Percentiles rank a stretch among this genome's conserved stretches.
Conservation (phyloP, 2,113 vertebrate genomes). For the Apodemus sylvaticus region DNA sequence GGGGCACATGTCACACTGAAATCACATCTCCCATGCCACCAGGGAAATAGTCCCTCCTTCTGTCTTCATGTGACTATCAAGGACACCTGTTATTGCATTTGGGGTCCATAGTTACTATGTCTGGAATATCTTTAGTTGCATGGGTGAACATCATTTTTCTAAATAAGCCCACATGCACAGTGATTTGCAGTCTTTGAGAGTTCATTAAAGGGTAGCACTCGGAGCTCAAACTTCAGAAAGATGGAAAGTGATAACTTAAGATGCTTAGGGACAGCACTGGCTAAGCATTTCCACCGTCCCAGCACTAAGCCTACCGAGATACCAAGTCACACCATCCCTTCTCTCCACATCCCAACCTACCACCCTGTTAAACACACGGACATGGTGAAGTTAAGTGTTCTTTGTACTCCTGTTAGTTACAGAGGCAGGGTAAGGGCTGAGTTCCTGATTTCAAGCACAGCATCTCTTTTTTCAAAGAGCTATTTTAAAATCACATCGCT, state of each 20-base stretch:
- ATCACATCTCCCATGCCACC: accelerated
- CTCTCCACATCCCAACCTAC: neutral
- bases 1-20: neutral
- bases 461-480: constrained; percentile 16
- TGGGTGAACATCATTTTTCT: neutral
- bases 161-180: neutral
- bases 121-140: neutral
- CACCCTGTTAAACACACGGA: accelerated
- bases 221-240: neutral
- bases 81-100: neutral
- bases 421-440: neutral
- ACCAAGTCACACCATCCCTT: neutral
- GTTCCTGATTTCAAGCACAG: neutral
- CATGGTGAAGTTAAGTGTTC: neutral
- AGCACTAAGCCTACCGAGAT: neutral
- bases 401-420: neutral
- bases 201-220: neutral
- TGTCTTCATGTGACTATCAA: neutral
- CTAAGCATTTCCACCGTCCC: neutral
- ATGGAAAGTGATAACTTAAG: neutral
- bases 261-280: too few relatives aligned
- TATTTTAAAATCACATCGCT: neutral
- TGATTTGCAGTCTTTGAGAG: neutral
- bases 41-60: neutral
- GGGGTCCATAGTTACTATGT: neutral